These are phyloP conservation scores for Rhincodon typus DNA, from an alignment of 2,797 vertebrate genomes.

Conservation along the genomic window DNA sequence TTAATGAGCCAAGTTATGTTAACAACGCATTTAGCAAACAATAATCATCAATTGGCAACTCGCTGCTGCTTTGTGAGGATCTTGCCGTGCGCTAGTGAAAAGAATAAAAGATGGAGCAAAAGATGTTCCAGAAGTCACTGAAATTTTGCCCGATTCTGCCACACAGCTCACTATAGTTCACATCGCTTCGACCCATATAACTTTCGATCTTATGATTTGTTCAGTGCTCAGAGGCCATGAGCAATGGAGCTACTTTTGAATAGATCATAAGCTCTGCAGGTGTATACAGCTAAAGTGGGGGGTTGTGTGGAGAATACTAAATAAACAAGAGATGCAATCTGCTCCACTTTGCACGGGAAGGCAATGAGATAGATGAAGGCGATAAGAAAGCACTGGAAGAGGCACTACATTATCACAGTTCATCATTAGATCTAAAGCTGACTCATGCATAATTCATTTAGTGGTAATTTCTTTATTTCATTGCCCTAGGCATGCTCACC, in stretches of 20 bases:
- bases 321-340: conserved; percentile 48
- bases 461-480: conserved; percentile 53
- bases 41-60: too few species aligned
- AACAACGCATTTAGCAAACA: too few species aligned
- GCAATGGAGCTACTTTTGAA: neutral
- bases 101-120: too few species aligned
- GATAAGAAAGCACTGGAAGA: conserved; percentile 50
- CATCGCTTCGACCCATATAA: too few species aligned
- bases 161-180: too few species aligned
- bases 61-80: too few species aligned
- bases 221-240: neutral
- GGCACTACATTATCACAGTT: conserved; percentile 48
- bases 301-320: conserved; percentile 43
- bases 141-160: too few species aligned
- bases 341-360: conserved; percentile 53
- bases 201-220: neutral
- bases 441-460: conserved; percentile 56
- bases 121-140: too few species aligned
- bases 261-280: conserved; percentile 45
- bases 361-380: conserved; percentile 50
- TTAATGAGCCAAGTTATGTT: too few species aligned
- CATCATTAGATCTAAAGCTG: conserved; percentile 50
- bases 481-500: conserved; percentile 44
- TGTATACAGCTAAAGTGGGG: conserved; percentile 42
- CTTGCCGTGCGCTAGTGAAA: too few species aligned